Percentiles rank a stretch among this genome's conserved stretches.
phyloP scores from a whole-genome alignment of 1,140 invertebrate genomes.

The Aphaenogaster rudis region DNA sequence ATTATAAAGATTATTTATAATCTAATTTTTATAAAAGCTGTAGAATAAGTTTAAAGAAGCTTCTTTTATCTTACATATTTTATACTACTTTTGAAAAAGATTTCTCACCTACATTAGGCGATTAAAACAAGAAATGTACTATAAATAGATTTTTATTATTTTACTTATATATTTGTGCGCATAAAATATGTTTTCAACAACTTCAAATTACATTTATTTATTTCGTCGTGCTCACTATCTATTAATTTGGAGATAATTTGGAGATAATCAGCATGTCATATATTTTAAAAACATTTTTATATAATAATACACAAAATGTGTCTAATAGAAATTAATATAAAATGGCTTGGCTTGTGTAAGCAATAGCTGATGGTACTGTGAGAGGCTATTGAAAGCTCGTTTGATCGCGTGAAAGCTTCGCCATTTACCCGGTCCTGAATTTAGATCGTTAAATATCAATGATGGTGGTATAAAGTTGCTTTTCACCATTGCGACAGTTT shows the following conservation, averaged over 20 bases:
- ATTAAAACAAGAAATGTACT: background rate
- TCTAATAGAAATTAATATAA: conserved; percentile 22
- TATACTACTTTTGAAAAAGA: background rate
- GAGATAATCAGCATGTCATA: background rate
- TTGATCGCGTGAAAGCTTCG: background rate
- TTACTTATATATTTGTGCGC: background rate
- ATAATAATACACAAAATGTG: background rate
- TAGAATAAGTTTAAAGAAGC: background rate
- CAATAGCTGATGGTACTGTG: background rate
- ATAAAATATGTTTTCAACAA: background rate
- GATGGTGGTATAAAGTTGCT: background rate
- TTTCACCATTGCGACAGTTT: conserved; percentile 31
- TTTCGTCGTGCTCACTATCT: background rate
- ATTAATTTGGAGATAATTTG: background rate
- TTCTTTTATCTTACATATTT: background rate
- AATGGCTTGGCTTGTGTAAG: background rate
- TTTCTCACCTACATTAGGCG: background rate
- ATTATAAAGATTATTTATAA: conserved; percentile 4
- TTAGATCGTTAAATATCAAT: conserved; percentile 52
- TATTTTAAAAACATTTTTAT: background rate
- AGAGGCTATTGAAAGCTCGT: background rate
- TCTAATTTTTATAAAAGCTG: background rate
- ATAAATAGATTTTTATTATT: conserved; percentile 23
- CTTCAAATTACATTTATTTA: background rate
- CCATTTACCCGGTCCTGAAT: conserved; percentile 11